Conservation (phyloP, 2,113 vertebrate genomes). For the Tursiops truncatus region DNA sequence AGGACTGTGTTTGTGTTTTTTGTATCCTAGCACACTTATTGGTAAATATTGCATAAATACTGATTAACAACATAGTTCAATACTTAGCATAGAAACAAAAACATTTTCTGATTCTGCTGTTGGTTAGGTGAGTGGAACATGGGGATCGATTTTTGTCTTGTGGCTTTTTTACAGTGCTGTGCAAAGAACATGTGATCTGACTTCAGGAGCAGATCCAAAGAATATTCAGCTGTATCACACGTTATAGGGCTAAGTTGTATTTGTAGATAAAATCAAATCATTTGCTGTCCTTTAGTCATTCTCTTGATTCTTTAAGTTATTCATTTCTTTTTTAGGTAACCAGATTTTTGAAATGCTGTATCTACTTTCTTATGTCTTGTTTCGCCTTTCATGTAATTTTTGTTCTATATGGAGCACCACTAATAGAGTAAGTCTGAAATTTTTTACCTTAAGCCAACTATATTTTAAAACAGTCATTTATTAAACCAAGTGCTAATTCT, state of each 20-base stretch:
- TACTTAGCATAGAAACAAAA: background rate
- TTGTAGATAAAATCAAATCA: constrained; percentile 35
- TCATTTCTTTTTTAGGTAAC: constrained; percentile 87
- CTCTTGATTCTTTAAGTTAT: constrained; percentile 24
- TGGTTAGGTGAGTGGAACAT: background rate
- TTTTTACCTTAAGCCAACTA: constrained; percentile 36
- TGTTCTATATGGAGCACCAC: constrained; percentile 95
- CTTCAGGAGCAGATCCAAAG: background rate
- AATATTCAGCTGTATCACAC: background rate
- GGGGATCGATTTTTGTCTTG: background rate
- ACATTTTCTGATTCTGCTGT: background rate
- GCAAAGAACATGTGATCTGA: background rate
- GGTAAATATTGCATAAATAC: constrained; percentile 29
- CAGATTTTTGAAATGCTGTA: constrained; percentile 90
- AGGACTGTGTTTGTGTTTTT: background rate
- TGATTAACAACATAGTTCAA: background rate
- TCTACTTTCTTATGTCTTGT: constrained; percentile 95
- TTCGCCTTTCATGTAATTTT: constrained; percentile 93
- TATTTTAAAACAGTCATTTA: constrained; percentile 4
- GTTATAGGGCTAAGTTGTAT: background rate
- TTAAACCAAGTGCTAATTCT: background rate
- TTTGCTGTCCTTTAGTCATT: background rate
- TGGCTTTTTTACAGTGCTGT: background rate
- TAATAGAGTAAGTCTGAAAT: constrained; percentile 94
- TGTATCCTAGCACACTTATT: background rate